phyloP scores from a whole-genome alignment of 2,113 vertebrate species.

The Protobothrops flavoviridis region DNA sequence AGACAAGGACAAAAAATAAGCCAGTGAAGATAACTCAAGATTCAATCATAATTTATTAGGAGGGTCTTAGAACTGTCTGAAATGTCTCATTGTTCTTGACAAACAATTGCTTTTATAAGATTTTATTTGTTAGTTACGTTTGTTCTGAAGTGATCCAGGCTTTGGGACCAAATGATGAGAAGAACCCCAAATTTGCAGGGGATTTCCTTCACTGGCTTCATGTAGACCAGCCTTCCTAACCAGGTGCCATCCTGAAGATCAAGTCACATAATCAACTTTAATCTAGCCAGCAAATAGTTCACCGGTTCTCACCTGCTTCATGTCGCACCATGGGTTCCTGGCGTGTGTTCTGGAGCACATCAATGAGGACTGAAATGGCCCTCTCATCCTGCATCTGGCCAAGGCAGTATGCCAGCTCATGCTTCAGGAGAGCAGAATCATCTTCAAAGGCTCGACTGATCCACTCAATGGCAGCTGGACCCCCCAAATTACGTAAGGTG shows the following conservation, averaged over 20 bases:
- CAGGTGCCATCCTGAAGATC: background rate
- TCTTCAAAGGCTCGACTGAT: constrained; percentile 87
- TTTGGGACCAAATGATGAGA: background rate
- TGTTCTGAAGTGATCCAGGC: background rate
- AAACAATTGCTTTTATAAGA: background rate
- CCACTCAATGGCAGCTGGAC: constrained; percentile 78
- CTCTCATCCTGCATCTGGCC: constrained; percentile 89
- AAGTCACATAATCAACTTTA: background rate
- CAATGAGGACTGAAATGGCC: constrained; percentile 78
- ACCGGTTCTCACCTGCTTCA: constrained; percentile 80
- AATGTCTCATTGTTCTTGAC: background rate
- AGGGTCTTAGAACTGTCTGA: background rate
- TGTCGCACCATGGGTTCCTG: constrained; percentile 96
- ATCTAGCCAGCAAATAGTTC: background rate
- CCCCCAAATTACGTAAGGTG: constrained; percentile 86
- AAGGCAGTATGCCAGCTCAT: constrained; percentile 92
- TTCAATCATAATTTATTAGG: background rate
- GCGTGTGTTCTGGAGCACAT: constrained; percentile 75
- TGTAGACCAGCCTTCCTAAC: background rate
- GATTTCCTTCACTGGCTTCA: background rate
- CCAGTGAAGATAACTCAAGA: background rate
- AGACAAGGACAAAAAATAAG: background rate
- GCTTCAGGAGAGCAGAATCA: constrained; percentile 87
- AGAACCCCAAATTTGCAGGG: background rate
- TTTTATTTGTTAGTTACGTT: background rate